Evolutionary conservation across 2,797 vertebrate species (phyloP).

Genomic region (Brachyrhaphis roseni): DNA sequence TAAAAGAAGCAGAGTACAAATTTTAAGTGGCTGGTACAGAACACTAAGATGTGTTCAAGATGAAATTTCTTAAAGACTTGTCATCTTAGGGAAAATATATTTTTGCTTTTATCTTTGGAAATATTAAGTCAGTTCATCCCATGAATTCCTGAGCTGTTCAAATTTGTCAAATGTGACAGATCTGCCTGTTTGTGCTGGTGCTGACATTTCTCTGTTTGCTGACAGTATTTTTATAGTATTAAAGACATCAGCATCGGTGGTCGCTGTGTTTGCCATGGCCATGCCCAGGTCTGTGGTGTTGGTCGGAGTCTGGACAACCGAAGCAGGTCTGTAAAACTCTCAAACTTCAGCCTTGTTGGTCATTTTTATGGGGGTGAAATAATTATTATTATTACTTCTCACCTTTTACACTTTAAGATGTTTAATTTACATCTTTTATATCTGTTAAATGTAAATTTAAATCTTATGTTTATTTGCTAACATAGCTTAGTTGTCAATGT

Average conservation of each 20-base stretch:
- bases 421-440: not conserved
- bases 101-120: not conserved
- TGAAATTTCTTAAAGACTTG: not conserved
- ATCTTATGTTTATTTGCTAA: slow-evolving; percentile 32
- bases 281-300: slow-evolving; percentile 84
- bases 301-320: slow-evolving; percentile 68
- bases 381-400: not conserved
- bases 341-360: not conserved
- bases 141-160: slow-evolving; percentile 16
- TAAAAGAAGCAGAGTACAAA: not conserved
- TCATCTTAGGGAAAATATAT: not conserved
- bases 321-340: slow-evolving; percentile 62
- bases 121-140: slow-evolving; percentile 5
- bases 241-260: slow-evolving; percentile 95
- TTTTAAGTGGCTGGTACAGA: slow-evolving; percentile 4
- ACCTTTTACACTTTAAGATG: not conserved
- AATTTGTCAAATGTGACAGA: slow-evolving; percentile 21
- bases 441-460: not conserved
- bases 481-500: slow-evolving; percentile 11
- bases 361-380: not conserved
- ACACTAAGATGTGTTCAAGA: not conserved
- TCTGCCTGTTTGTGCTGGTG: not conserved
- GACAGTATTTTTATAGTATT: slow-evolving; percentile 95
- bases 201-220: slow-evolving; percentile 34
- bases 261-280: slow-evolving; percentile 91